Conservation (phyloP, 2,797 vertebrate species). For the Fratercula arctica region DNA sequence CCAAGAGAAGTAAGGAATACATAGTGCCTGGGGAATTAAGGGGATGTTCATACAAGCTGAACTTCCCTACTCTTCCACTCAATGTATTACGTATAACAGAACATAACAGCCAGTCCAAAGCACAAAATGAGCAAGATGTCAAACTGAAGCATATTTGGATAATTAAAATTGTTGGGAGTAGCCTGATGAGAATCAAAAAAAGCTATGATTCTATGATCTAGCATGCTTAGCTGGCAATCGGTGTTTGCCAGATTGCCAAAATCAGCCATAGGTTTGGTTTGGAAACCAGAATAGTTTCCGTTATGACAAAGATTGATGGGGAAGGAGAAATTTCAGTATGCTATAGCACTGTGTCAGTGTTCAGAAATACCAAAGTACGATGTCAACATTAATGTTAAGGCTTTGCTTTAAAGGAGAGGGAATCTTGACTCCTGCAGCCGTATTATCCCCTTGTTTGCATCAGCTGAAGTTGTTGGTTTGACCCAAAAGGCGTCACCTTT, state of each 20-base stretch:
- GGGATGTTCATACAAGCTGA: background rate
- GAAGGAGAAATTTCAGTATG: background rate
- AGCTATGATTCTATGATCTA: background rate
- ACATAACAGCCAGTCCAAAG: background rate
- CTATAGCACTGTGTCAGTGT: background rate
- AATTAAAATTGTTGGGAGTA: background rate
- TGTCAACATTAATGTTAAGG: no score
- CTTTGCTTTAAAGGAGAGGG: background rate
- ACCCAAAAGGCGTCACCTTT: background rate
- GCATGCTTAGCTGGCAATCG: background rate
- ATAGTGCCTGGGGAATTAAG: background rate
- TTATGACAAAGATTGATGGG: background rate
- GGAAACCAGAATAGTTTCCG: background rate
- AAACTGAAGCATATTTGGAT: background rate
- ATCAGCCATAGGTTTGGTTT: background rate
- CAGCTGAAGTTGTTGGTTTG: background rate
- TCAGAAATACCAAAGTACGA: background rate
- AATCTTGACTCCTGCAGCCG: background rate
- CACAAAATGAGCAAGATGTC: fast-evolving
- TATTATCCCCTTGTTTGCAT: background rate
- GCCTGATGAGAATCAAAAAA: background rate
- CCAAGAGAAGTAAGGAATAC: background rate
- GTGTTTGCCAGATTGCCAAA: background rate
- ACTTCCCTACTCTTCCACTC: background rate
- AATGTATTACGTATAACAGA: fast-evolving